Evolutionary conservation across 2,113 vertebrate genomes (phyloP), one percentile per base, ranked within the genome.

Genomic region (Vireo altiloquus): DNA sequence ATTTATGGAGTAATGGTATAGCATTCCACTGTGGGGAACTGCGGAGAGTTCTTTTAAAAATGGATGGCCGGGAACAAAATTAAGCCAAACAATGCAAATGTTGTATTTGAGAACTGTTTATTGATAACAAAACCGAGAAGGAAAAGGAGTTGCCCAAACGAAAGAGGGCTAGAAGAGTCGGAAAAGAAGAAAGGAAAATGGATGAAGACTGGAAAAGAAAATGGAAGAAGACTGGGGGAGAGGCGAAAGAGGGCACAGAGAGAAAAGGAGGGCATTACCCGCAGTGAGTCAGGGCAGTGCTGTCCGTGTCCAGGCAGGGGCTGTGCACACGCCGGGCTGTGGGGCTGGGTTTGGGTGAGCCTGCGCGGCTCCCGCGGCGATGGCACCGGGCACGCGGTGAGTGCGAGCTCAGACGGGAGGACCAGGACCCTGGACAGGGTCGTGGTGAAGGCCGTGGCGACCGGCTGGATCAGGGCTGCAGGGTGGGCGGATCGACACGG

Each of bases 381-480:
- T 4, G 15, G 56, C 56, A 11, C 9, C 15, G 56, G 56, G 5
- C n/a, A 35, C n/a, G 23, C 4, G 15, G 56, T 3, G 33, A 15
- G 22, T 22, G 33, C 21, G 54, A 1, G 4, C 22, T 59, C 9
- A 6, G 56, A 7, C 6, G 4, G 56, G 56, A 24, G 22, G n/a
- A 59, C 6, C 33, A 16, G 56, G 22, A 35, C 6, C 33, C 33
- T 16, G 22, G 33, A 2, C 56, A 23, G 33, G 54, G 9, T n/a
- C 3, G 5, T 1, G 8, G 54, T 2, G 8, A 31, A 19, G 50
- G 30, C 12, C 7, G 6, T 3, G 30, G 53, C 3, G 10, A 15
- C 20, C 13, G 13, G 33, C 56, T 23, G 33, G 56, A 59, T 24
- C 22, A 6, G 56, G 14, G 14, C 22, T 1, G 56, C 33, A 6